These are phyloP conservation scores for Bombus superbus DNA, from an alignment of 1,140 invertebrate species.

Conservation along the genomic window DNA sequence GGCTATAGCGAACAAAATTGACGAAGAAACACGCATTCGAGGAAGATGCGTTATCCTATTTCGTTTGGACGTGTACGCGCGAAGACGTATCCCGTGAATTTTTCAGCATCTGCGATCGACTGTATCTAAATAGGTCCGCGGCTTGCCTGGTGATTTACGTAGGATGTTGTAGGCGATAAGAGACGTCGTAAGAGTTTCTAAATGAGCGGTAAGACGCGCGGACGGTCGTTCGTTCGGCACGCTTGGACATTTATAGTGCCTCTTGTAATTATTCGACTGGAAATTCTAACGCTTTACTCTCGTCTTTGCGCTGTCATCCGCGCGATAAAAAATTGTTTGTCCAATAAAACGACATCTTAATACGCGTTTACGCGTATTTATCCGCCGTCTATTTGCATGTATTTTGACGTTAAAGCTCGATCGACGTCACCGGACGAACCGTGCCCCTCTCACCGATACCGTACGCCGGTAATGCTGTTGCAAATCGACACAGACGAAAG, in stretches of 20 bases:
- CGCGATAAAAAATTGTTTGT: not conserved
- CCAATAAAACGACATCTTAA: not conserved
- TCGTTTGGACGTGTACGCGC: not conserved
- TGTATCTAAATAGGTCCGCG: constrained; percentile 15
- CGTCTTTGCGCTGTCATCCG: not conserved
- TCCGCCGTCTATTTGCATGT: not conserved
- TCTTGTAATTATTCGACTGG: constrained; percentile 6
- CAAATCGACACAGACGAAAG: not conserved
- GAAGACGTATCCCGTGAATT: not conserved
- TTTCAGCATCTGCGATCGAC: constrained; percentile 9
- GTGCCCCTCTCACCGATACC: not conserved
- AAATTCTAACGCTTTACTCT: not conserved
- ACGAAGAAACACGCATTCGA: not conserved
- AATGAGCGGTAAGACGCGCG: not conserved
- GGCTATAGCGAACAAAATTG: not conserved
- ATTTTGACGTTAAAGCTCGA: not conserved
- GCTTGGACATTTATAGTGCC: not conserved
- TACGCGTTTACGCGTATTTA: not conserved
- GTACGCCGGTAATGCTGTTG: not conserved
- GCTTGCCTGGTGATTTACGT: constrained; percentile 12
- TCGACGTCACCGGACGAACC: not conserved
- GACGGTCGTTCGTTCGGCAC: not conserved
- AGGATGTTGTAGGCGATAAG: constrained; percentile 21
- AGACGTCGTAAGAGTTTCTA: not conserved
- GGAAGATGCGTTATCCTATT: not conserved